Conservation (phyloP, 2,888 invertebrate species). For the Rhagonycha lutea region DNA sequence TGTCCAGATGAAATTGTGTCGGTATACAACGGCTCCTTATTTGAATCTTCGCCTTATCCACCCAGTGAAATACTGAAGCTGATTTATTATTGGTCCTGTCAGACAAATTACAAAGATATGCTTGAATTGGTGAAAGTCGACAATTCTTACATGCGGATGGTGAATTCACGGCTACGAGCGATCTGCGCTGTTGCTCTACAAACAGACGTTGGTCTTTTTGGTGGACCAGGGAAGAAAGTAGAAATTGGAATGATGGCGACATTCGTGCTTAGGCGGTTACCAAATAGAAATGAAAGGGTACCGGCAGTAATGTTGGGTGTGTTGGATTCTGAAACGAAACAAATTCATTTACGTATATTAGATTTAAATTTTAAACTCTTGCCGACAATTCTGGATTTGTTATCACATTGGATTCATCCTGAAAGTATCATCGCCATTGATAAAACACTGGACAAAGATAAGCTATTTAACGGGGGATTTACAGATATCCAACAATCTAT, state of each 20-base stretch:
- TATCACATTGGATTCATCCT: slow-evolving; percentile 78
- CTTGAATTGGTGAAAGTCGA: slow-evolving; percentile 86
- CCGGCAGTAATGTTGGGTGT: slow-evolving; percentile 88
- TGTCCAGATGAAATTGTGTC: slow-evolving; percentile 85
- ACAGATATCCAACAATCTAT: slow-evolving; percentile 70
- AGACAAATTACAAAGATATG: slow-evolving; percentile 86
- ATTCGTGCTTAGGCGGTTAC: slow-evolving; percentile 81
- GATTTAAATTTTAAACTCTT: slow-evolving; percentile 81
- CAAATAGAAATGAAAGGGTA: slow-evolving; percentile 67
- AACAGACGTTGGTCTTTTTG: slow-evolving; percentile 73
- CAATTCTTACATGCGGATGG: slow-evolving; percentile 67
- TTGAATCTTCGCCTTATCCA: slow-evolving; percentile 83
- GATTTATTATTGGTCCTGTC: slow-evolving; percentile 90
- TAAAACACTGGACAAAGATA: slow-evolving; percentile 80
- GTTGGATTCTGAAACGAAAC: slow-evolving; percentile 73
- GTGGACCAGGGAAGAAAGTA: slow-evolving; percentile 71
- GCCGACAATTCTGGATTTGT: too few species aligned
- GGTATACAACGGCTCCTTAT: slow-evolving; percentile 84
- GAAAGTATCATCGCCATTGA: slow-evolving; percentile 80
- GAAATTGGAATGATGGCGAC: slow-evolving; percentile 81
- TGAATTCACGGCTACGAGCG: slow-evolving; percentile 75
- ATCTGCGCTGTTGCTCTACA: slow-evolving; percentile 81
- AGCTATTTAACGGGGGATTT: slow-evolving; percentile 79
- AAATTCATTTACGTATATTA: slow-evolving; percentile 77
- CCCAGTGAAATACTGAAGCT: slow-evolving; percentile 82